Evolutionary conservation across 2,888 invertebrate species (phyloP).

Genomic region (Hyposoter dolosus): DNA sequence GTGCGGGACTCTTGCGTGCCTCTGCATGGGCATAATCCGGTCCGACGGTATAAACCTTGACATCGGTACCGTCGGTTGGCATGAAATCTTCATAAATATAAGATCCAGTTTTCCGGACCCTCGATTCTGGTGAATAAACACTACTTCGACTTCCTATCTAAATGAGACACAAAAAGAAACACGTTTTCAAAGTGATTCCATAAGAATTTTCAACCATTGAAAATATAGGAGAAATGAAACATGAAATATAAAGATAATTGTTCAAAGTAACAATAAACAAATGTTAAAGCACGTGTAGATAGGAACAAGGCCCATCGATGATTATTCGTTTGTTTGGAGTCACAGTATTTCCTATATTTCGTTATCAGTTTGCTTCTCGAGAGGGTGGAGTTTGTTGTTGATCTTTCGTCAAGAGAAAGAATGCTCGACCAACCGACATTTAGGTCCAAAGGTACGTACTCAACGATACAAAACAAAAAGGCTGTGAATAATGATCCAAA

Average conservation of each 20-base stretch:
- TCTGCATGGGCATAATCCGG: conserved; percentile 99
- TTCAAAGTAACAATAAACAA: neutral
- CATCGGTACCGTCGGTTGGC: conserved; percentile 97
- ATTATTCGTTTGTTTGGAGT: neutral
- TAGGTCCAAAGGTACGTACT: conserved; percentile 1
- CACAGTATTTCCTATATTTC: neutral
- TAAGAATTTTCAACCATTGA: neutral
- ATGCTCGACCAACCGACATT: neutral
- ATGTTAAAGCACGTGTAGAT: neutral
- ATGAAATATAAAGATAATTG: neutral
- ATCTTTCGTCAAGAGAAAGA: neutral
- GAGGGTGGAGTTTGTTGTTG: neutral
- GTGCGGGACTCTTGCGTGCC: conserved; percentile 98
- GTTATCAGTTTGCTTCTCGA: neutral
- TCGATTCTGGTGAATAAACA: conserved; percentile 98
- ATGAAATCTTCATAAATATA: conserved; percentile 99
- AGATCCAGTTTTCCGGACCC: conserved; percentile 98
- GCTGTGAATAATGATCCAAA: conserved; percentile 4
- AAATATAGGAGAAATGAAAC: neutral
- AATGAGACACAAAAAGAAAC: conserved; percentile 67
- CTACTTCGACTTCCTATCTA: conserved; percentile 99
- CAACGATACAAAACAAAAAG: neutral
- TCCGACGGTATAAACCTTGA: conserved; percentile 98
- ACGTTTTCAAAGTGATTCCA: neutral
- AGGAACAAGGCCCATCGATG: neutral